Evolutionary conservation across 2,888 invertebrate species (phyloP).

Genomic region (Drosophila kambysellisi): DNA sequence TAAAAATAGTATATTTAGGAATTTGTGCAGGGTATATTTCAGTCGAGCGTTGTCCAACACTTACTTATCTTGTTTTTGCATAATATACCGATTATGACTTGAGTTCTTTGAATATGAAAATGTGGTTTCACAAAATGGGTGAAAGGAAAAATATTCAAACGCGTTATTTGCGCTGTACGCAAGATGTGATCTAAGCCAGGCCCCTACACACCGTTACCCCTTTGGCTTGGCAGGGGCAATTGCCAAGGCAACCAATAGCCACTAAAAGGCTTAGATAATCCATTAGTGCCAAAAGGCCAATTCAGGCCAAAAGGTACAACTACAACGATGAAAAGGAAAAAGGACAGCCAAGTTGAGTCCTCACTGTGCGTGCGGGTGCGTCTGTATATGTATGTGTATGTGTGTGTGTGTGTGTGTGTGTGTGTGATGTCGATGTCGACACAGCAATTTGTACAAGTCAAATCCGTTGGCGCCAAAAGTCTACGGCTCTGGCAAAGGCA

Average conservation of each 20-base stretch:
- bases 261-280: conserved; percentile 82
- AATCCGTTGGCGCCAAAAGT: conserved; percentile 83
- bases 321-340: conserved; percentile 24
- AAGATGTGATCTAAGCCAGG: conserved; percentile 21
- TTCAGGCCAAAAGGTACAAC: conserved; percentile 58
- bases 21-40: neutral
- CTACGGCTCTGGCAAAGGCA: conserved; percentile 72
- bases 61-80: neutral
- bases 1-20: neutral
- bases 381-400: conserved; percentile 26
- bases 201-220: neutral
- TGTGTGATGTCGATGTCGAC: conserved; percentile 51
- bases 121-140: conserved; percentile 18
- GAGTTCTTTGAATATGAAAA: conserved; percentile 5
- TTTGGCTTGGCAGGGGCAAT: conserved; percentile 33
- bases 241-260: conserved; percentile 67
- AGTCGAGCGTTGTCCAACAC: neutral
- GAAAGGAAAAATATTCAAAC: conserved; percentile 17
- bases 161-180: conserved; percentile 3
- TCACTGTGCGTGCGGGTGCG: conserved; percentile 73
- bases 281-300: conserved; percentile 71
- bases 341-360: conserved; percentile 41
- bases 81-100: neutral
- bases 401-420: conserved; percentile 19
- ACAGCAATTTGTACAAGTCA: conserved; percentile 84